phyloP scores from a whole-genome alignment of 2,797 vertebrate genomes.

The Liasis olivaceus region DNA sequence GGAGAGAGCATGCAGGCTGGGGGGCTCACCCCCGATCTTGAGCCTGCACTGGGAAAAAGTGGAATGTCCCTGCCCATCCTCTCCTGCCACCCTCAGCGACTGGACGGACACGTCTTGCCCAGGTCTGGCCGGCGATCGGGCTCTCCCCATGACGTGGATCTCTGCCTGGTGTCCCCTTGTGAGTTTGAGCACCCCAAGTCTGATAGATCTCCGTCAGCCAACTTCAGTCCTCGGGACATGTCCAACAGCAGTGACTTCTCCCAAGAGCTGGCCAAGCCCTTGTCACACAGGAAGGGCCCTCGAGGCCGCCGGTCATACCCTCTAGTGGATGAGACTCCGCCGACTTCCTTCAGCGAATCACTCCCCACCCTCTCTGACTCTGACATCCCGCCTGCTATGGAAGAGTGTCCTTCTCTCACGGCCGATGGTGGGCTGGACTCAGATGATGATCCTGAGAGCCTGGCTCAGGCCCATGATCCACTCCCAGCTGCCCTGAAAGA shows the following conservation, averaged over 20 bases:
- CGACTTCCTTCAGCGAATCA: conserved; percentile 83
- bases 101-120: conserved; percentile 50
- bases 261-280: conserved; percentile 70
- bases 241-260: conserved; percentile 82
- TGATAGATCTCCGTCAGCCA: conserved; percentile 51
- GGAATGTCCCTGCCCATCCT: conserved; percentile 80
- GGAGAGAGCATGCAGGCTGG: conserved; percentile 61
- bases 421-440: conserved; percentile 82
- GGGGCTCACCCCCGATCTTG: conserved; percentile 60
- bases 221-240: conserved; percentile 65
- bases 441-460: conserved; percentile 76
- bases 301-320: not conserved
- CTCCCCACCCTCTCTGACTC: conserved; percentile 83
- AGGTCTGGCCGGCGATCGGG: conserved; percentile 67
- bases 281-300: conserved; percentile 41
- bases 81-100: conserved; percentile 64
- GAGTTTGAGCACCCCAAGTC: conserved; percentile 90
- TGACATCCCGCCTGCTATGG: conserved; percentile 73
- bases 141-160: conserved; percentile 88
- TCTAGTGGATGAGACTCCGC: conserved; percentile 77
- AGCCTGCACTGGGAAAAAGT: conserved; percentile 30
- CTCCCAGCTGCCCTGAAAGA: conserved; percentile 83
- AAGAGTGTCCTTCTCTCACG: conserved; percentile 81
- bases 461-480: conserved; percentile 73
- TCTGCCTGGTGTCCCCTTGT: conserved; percentile 92